Base-by-base conservation (phyloP, 2,888 invertebrate species). In the Branchipolynoe longqiensis region DNA sequence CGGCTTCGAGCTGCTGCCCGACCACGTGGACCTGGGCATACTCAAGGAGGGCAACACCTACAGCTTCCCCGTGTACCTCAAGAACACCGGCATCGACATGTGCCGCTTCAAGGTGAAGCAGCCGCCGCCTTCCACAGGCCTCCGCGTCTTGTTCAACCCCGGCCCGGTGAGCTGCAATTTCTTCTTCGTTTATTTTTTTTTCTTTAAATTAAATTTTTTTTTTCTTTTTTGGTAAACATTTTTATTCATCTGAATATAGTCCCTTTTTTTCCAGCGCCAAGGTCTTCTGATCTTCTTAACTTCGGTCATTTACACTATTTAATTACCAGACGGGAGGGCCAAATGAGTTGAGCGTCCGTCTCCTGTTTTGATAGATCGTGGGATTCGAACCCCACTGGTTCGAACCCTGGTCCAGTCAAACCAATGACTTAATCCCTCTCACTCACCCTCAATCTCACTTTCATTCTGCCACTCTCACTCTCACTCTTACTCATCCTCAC, bases 61-160 rank as follows among this genome's bases (percentile, higher is more conserved):
- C 88, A 88, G 88, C 69, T 91, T 89, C 87, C 89, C 89, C 28
- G 90, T 93, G 38, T 86, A 89, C 33, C 89, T 94, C 54, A 92
- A 91, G 85, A 94, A 94, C 89, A 93, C 92, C 12, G 94, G 94
- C 4, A 90, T 92, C 36, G 94, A 94, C 86, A 89, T 93, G 14
- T 93, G 93, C 87, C 88, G 93, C 73, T 94, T 92, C 89, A 93
- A 93, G 87, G 83, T 94, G 40, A 91, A 90, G 85, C 93, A 93
- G 85, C 94, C 94, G 25, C 93, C 93, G 6, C 93, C 93, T 1
- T 91, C 92, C 31, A 93, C 93, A 38, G 94, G 94, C 0, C 89
- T 94, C 25, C 89, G 91, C 41, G 90, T 93, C 33, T 84, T 92
- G 86, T 94, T 91, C 89, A 91, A 91, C 88, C 92, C 92, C 25